These are phyloP conservation scores for Thamnophis elegans DNA, from an alignment of 2,797 vertebrate genomes.

Conservation along the genomic window DNA sequence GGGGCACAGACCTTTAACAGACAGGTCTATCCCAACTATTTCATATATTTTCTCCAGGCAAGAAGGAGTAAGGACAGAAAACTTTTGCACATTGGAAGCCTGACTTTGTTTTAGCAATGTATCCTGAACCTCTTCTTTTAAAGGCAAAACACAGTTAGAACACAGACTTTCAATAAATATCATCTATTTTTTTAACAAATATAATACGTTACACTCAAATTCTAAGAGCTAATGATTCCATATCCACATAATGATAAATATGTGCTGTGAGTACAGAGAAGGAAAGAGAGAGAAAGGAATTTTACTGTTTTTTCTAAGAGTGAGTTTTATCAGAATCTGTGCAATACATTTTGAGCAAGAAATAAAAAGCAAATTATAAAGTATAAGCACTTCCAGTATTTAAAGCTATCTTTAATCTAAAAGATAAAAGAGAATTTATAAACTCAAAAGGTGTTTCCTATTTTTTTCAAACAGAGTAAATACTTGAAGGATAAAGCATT, in stretches of 20 bases:
- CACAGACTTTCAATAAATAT: neutral
- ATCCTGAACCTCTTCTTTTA: neutral
- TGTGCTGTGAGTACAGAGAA: neutral
- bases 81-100: neutral
- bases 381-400: neutral
- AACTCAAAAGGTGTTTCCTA: neutral
- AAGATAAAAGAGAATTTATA: neutral
- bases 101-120: neutral
- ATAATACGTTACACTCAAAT: neutral
- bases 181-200: neutral
- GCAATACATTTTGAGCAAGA: neutral
- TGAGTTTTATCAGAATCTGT: neutral
- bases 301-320: neutral
- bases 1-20: neutral
- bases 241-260: neutral
- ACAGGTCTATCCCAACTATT: neutral
- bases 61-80: neutral
- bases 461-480: neutral
- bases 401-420: neutral
- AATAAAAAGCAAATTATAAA: neutral
- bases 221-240: neutral
- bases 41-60: neutral
- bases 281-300: neutral
- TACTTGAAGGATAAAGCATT: neutral
- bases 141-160: neutral